Evolutionary conservation across 2,113 vertebrate species (phyloP), one percentile per base, ranked within the genome.

Genomic region (Sturnus vulgaris): DNA sequence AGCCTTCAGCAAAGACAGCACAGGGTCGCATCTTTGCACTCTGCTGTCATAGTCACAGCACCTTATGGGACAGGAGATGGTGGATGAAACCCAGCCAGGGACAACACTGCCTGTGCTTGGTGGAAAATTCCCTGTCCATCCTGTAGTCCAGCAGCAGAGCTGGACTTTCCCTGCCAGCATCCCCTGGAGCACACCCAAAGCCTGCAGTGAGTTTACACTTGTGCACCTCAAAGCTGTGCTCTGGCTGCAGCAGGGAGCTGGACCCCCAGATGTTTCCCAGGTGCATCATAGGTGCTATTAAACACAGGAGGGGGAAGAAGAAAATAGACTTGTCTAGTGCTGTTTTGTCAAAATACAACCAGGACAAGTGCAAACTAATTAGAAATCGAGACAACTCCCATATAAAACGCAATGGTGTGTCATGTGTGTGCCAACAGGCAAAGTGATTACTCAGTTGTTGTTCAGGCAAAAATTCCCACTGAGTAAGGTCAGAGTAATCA

Each of bases 371-470:
- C 92, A 95, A 95, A 96, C 93, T 92, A 94, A 96, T 95, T 96
- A 96, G 86, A 88, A 92, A 96, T 66, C 63, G 52, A 83, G 97
- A 89, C 96, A 95, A 94, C 96, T 96, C 96, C 94, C 95, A 96
- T 88, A 49, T 20, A 95, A 92, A 97, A 92, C 2, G 28, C 81
- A 82, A 27, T 5, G 87, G 70, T 94, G 96, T 92, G 95, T 97
- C 95, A 97, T 96, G 91, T 92, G 85, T 94, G 92, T 93, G 95
- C 89, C 92, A 94, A 90, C 91, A 95, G 9, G 56, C 75, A 82
- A 76, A 97, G 90, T 55, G 88, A 94, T 97, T 97, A 96, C 86
- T 97, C 96, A 95, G 84, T 92, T 96, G 92, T 94, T 97, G 91
- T 96, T 97, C 95, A 95, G 88, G 75, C 82, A 94, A 61, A 73